A percentile compares a stretch with the other conserved stretches of the same genome.
These are phyloP conservation scores for Leucophenga montana DNA, from an alignment of 2,888 invertebrate genomes.

Conservation along the genomic window DNA sequence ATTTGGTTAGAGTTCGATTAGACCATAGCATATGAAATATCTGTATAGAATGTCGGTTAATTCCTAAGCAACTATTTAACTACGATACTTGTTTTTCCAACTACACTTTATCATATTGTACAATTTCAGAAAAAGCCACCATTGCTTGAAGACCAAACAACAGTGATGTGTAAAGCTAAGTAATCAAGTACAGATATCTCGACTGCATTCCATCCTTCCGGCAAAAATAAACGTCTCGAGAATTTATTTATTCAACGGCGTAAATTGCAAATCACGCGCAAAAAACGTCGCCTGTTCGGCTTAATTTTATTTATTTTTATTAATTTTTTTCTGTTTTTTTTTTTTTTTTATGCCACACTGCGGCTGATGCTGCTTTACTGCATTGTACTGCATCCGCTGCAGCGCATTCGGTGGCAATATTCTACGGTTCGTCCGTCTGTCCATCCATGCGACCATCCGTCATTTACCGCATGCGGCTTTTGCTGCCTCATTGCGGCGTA, in stretches of 20 bases:
- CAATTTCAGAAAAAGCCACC: too few relatives aligned
- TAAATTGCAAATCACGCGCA: constrained; percentile 57
- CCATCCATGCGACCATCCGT: too few relatives aligned
- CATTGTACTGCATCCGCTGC: constrained; percentile 11
- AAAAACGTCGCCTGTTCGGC: constrained; percentile 13
- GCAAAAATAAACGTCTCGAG: neutral
- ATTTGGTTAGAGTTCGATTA: too few relatives aligned
- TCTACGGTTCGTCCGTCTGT: constrained; percentile 19
- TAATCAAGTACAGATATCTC: too few relatives aligned
- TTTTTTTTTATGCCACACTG: constrained; percentile 35
- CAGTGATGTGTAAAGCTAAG: neutral
- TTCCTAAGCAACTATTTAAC: too few relatives aligned
- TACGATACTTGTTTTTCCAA: too few relatives aligned
- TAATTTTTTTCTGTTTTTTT: too few relatives aligned
- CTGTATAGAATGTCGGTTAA: too few relatives aligned
- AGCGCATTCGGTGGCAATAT: constrained; percentile 34
- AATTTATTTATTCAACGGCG: constrained; percentile 23
- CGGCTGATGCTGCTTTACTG: constrained; percentile 31
- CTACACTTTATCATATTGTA: too few relatives aligned
- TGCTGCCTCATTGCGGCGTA: constrained; percentile 63
- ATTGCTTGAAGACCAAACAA: too few relatives aligned
- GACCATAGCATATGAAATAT: too few relatives aligned
- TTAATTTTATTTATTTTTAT: constrained; percentile 31
- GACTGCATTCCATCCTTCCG: neutral
- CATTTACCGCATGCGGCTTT: constrained; percentile 41